phyloP scores from a whole-genome alignment of 2,888 invertebrate genomes.

The Protonemura montana region DNA sequence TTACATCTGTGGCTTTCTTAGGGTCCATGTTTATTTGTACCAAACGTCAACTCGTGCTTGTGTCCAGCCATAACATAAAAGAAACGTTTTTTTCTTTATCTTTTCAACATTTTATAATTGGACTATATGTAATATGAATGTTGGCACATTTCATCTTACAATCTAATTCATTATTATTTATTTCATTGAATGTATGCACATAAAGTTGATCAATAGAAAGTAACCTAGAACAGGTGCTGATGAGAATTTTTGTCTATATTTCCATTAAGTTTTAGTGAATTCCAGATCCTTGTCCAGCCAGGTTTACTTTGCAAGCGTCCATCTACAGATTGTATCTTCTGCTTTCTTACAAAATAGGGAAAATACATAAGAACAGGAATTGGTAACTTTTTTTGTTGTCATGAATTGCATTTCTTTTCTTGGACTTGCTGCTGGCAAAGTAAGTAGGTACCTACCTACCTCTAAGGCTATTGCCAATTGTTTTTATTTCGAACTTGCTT shows the following conservation, averaged over 20 bases:
- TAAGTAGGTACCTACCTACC: background rate
- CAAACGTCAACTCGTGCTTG: background rate
- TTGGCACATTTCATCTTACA: background rate
- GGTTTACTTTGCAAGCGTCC: slow-evolving; percentile 3
- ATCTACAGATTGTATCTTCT: slow-evolving; percentile 33
- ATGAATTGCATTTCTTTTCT: background rate
- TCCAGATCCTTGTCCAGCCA: slow-evolving; percentile 24
- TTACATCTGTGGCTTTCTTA: background rate
- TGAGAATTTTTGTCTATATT: slow-evolving; percentile 23
- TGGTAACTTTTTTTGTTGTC: background rate
- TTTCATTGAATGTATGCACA: background rate
- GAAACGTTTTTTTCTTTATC: background rate
- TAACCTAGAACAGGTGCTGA: slow-evolving; percentile 28
- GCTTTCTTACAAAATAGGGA: slow-evolving; percentile 36
- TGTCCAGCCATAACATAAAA: background rate
- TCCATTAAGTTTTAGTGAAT: slow-evolving; percentile 31
- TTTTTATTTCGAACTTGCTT: background rate
- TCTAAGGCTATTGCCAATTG: background rate
- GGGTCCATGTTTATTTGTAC: background rate
- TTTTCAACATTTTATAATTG: background rate
- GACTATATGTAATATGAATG: background rate
- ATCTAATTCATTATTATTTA: slow-evolving; percentile 7
- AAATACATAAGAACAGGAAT: slow-evolving; percentile 26
- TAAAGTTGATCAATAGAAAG: slow-evolving; percentile 14
- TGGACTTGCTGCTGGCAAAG: background rate